A percentile compares a stretch with the other conserved stretches of the same genome.
Evolutionary conservation across 2,797 vertebrate species (phyloP).

Genomic region (Eutrigla gurnardus): DNA sequence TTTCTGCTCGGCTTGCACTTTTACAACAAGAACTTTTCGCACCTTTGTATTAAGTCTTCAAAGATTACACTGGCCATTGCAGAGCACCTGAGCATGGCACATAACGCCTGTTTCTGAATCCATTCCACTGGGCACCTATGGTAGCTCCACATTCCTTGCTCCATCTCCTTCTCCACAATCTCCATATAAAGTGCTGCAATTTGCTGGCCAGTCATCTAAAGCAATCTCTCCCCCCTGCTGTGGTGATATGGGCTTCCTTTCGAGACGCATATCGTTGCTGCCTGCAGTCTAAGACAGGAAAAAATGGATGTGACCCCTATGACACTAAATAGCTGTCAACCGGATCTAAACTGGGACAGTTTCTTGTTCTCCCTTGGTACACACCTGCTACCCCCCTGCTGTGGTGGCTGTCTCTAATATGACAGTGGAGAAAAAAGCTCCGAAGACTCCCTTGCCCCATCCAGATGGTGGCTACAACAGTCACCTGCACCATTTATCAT

Average conservation of each 20-base stretch:
- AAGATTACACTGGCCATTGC: constrained; percentile 17
- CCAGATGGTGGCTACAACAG: constrained; percentile 77
- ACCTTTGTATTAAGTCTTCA: constrained; percentile 5
- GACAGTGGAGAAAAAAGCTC: constrained; percentile 68
- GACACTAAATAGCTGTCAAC: constrained; percentile 79
- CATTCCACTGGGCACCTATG: constrained; percentile 22
- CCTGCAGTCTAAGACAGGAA: constrained; percentile 52
- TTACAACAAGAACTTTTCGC: neutral
- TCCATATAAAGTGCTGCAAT: constrained; percentile 68
- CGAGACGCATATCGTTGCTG: constrained; percentile 43
- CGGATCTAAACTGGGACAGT: constrained; percentile 75
- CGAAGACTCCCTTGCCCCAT: constrained; percentile 65
- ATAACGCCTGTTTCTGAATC: constrained; percentile 22
- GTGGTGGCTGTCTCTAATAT: constrained; percentile 66
- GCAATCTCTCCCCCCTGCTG: constrained; percentile 45
- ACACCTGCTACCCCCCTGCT: constrained; percentile 73
- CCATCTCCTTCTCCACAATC: constrained; percentile 49
- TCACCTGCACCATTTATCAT: constrained; percentile 79
- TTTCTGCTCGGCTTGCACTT: neutral
- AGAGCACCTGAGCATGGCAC: constrained; percentile 11
- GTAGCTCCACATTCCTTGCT: constrained; percentile 30
- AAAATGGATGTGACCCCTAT: constrained; percentile 70
- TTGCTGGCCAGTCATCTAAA: constrained; percentile 47
- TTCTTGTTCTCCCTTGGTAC: constrained; percentile 65
- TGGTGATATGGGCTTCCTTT: constrained; percentile 37